Evolutionary conservation across 2,113 vertebrate species (phyloP).

Genomic region (Aspiorhynchus laticeps): DNA sequence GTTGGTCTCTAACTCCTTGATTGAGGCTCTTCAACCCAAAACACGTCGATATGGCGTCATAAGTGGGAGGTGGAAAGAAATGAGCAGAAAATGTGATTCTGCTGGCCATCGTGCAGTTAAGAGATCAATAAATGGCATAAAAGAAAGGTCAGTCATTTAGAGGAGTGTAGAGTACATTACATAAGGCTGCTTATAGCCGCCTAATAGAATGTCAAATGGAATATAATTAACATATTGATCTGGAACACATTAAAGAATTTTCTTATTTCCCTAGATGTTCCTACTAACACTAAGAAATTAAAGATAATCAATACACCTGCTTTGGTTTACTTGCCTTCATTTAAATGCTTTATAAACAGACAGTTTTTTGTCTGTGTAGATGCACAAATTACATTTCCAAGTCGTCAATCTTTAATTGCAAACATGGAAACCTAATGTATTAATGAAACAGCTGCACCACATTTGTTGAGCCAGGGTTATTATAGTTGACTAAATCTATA

Average conservation of each 20-base stretch:
- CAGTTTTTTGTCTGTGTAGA: background rate
- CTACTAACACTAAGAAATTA: conserved; percentile 7
- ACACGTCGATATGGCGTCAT: background rate
- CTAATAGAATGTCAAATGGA: conserved; percentile 16
- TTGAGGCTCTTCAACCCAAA: background rate
- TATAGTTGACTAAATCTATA: too few species aligned
- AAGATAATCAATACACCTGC: background rate
- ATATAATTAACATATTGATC: conserved; percentile 43
- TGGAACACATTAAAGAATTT: background rate
- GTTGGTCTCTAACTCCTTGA: background rate
- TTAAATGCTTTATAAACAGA: conserved; percentile 7
- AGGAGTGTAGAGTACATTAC: conserved; percentile 36
- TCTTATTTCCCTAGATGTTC: conserved; percentile 24
- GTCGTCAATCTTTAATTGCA: background rate
- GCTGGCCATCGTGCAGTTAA: conserved; percentile 1
- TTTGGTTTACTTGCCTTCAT: background rate
- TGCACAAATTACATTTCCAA: background rate
- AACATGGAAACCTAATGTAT: background rate
- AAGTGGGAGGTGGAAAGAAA: conserved; percentile 2
- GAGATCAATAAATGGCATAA: conserved; percentile 27
- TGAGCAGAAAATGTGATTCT: conserved; percentile 22
- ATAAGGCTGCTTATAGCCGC: conserved; percentile 24
- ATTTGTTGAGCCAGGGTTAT: background rate
- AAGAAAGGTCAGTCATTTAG: conserved; percentile 37
- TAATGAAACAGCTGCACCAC: background rate